These are phyloP conservation scores for Atta colombica DNA, from an alignment of 1,140 invertebrate genomes.

Conservation along the genomic window DNA sequence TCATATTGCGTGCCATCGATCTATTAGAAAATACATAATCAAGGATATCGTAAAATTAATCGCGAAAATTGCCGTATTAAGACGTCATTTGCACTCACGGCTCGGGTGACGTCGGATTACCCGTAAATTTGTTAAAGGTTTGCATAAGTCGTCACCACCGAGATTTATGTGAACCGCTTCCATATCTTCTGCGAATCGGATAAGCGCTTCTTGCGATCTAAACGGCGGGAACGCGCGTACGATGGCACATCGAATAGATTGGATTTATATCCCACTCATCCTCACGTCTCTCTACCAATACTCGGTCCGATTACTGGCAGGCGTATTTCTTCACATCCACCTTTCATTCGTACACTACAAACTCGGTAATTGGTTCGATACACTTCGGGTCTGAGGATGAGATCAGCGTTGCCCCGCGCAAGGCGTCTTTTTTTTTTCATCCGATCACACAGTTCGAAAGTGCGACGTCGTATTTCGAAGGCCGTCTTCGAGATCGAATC, in stretches of 20 bases:
- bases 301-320: slow-evolving; percentile 45
- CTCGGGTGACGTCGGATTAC: slow-evolving; percentile 32
- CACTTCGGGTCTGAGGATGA: slow-evolving; percentile 47
- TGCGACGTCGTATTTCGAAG: slow-evolving; percentile 36
- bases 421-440: not conserved
- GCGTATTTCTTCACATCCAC: slow-evolving; percentile 71
- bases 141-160: slow-evolving; percentile 23
- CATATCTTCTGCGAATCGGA: not conserved
- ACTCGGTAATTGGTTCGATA: slow-evolving; percentile 68
- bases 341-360: slow-evolving; percentile 65
- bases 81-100: slow-evolving; percentile 10
- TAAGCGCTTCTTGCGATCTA: slow-evolving; percentile 14
- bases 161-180: slow-evolving; percentile 27
- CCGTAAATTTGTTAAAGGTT: slow-evolving; percentile 56
- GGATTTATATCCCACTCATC: slow-evolving; percentile 51
- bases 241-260: slow-evolving; percentile 1
- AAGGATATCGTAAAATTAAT: slow-evolving; percentile 21
- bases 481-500: slow-evolving; percentile 21
- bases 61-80: slow-evolving; percentile 44
- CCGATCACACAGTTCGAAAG: slow-evolving; percentile 37
- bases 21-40: not conserved
- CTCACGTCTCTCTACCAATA: slow-evolving; percentile 39
- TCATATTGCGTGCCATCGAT: not conserved
- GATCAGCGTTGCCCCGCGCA: slow-evolving; percentile 46
- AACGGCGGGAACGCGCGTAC: not conserved